Percentiles rank a stretch among this genome's conserved stretches.
Evolutionary conservation across 2,888 invertebrate species (phyloP).

Genomic region (Nudaria mundana): DNA sequence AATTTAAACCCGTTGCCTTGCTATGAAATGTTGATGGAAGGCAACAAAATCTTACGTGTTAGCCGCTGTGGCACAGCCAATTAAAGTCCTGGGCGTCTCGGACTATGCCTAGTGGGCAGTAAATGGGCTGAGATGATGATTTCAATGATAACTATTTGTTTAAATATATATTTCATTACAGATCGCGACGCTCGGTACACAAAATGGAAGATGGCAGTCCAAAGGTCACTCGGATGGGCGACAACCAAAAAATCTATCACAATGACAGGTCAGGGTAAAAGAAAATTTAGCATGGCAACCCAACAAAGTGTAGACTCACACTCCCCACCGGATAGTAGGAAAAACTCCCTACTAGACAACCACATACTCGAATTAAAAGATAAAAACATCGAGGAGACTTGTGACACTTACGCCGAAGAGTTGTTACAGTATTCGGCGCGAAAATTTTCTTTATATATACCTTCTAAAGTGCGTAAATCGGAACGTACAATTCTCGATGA

Average conservation of each 20-base stretch:
- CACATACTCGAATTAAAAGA: conserved; percentile 35
- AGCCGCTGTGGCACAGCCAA: no score
- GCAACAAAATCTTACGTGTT: no score
- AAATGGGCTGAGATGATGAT: no score
- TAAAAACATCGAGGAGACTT: conserved; percentile 39
- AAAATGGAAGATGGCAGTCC: conserved; percentile 97
- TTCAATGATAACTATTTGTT: not conserved
- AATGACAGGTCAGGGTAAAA: conserved; percentile 87
- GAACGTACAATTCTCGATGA: conserved; percentile 70
- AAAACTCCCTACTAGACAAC: conserved; percentile 40
- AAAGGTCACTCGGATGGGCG: conserved; percentile 95
- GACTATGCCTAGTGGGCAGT: no score
- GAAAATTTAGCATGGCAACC: conserved; percentile 55
- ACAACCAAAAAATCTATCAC: conserved; percentile 85
- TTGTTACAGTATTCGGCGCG: conserved; percentile 59
- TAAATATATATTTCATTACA: conserved; percentile 43
- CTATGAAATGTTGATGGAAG: no score
- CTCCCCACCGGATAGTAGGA: conserved; percentile 42
- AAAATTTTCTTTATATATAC: conserved; percentile 60
- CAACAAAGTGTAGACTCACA: conserved; percentile 41
- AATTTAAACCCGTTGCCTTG: no score
- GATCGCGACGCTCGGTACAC: conserved; percentile 92
- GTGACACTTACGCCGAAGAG: conserved; percentile 54
- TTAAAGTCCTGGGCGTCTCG: no score
- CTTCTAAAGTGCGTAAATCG: conserved; percentile 38